Evolutionary conservation across 2,113 vertebrate species (phyloP), one percentile per base, ranked within the genome.

Genomic region (Otocyon megalotis): DNA sequence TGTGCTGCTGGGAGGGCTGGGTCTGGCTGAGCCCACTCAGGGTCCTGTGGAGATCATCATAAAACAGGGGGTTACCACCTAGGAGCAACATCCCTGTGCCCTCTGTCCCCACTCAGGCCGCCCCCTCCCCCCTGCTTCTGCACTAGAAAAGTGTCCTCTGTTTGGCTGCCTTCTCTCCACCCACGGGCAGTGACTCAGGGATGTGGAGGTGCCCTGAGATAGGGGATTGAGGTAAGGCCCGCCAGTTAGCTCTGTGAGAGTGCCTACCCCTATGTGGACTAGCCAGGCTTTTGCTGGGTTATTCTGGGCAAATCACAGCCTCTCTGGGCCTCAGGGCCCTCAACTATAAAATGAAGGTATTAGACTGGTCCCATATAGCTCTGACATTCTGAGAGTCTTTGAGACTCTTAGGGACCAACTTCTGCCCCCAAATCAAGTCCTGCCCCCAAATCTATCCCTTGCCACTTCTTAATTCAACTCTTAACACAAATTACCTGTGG

Each of bases 21-120:
- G 98, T 97, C 94, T 99, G 99, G 97, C 99, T 99, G 86, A 98
- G 98, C 98, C 98, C 99, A 97, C 98, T 99, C 98, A 98, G 99
- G 96, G 98, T 98, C 98, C 99, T 99, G 98, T 88, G 92, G 98
- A 98, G 84, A 98, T 93, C 97, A 97, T 77, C 82, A 0, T 1
- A 82, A 85, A 35, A 5, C 2, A 0, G 1, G 84, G 71, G 91
- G 35, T 97, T 72, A 30, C 53, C 53, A 6, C 37, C 35, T 0
- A 2, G 83, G n/a, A 74, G 53, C 30, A n/a, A 43, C 0, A 0
- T 65, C 56, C 30, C 88, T 88, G 28, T 32, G 60, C 56, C 62
- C 32, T n/a, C 50, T 79, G 76, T 28, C 65, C 30, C 32, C 8
- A 26, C 50, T 24, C 13, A 4, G 35, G 22, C 11, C 2, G 1